Conservation (phyloP, 2,113 vertebrate species). For the Clarias batrachus region DNA sequence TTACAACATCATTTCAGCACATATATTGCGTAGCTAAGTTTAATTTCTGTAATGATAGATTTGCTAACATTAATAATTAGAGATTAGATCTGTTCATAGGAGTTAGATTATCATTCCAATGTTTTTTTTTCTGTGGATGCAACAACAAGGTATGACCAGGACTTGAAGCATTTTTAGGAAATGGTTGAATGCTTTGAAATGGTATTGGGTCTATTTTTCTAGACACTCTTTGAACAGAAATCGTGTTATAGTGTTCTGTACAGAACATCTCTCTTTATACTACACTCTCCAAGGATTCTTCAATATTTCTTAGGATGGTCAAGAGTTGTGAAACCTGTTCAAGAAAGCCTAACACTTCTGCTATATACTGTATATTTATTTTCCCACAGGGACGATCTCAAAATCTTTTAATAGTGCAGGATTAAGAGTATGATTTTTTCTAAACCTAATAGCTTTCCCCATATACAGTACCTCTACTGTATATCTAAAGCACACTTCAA, state of each 20-base stretch:
- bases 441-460: background rate
- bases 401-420: background rate
- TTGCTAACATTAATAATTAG: conserved; percentile 9
- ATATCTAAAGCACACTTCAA: background rate
- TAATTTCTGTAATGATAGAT: background rate
- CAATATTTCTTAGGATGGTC: background rate
- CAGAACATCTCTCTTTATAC: too few species aligned
- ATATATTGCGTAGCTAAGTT: background rate
- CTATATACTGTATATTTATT: background rate
- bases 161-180: too few species aligned
- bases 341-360: background rate
- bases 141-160: too few species aligned
- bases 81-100: conserved; percentile 26
- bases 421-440: background rate
- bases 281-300: background rate
- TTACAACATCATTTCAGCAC: background rate
- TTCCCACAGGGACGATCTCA: background rate
- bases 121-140: background rate
- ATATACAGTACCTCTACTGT: background rate
- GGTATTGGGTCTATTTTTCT: background rate
- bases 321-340: background rate
- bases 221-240: background rate
- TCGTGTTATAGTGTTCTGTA: background rate
- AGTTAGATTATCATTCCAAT: background rate
- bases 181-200: background rate